Conservation (phyloP, 2,888 invertebrate species). For the Polymixis lichenea region DNA sequence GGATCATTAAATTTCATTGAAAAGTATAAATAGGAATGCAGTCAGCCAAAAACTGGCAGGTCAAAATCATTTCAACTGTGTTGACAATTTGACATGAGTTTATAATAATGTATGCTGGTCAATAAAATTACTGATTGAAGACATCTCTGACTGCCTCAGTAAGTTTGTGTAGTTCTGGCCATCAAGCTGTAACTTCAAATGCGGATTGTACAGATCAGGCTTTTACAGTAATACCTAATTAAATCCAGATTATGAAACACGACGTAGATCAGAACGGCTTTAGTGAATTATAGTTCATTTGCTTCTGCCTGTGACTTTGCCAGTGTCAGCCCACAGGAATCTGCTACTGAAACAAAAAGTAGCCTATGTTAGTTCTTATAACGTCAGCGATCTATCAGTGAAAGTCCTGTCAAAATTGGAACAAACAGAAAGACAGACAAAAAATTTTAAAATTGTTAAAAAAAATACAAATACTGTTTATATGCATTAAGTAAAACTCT, state of each 20-base stretch:
- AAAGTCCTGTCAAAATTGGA: too few species aligned
- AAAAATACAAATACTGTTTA: too few species aligned
- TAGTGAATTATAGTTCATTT: neutral
- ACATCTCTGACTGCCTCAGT: constrained; percentile 6
- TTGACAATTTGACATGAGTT: neutral
- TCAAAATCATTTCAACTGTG: neutral
- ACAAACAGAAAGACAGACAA: too few species aligned
- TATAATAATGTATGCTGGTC: neutral
- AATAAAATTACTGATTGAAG: neutral
- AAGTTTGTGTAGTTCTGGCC: neutral
- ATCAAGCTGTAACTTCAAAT: constrained; percentile 5
- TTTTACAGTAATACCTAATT: constrained; percentile 31
- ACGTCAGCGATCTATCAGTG: too few species aligned
- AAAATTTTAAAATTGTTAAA: too few species aligned
- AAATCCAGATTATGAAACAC: constrained; percentile 52
- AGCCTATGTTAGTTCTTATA: too few species aligned
- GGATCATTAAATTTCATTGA: constrained; percentile 6
- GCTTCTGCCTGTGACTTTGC: too few species aligned
- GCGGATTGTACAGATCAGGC: constrained; percentile 4
- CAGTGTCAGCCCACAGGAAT: too few species aligned
- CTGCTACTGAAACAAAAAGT: too few species aligned
- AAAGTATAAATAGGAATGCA: neutral
- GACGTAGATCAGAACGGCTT: neutral
- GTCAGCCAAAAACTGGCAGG: neutral
- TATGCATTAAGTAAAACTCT: too few species aligned